A percentile compares a stretch with the other conserved stretches of the same genome.
Evolutionary conservation across 2,888 invertebrate genomes (phyloP).

Genomic region (Tortrix viridana): DNA sequence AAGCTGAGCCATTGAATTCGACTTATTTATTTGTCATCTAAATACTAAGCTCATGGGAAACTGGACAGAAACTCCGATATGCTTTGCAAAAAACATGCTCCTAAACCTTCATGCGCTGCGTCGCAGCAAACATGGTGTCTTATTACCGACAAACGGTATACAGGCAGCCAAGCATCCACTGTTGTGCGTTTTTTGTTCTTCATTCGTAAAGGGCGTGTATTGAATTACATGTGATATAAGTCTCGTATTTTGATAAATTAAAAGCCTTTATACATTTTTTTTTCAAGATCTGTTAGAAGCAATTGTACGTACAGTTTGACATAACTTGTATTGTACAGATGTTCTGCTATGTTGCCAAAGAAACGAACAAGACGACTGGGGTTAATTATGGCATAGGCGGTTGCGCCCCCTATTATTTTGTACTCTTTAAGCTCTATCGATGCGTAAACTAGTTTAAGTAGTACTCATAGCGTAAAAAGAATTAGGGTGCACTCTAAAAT

Average conservation of each 20-base stretch:
- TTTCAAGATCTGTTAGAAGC: too few relatives aligned
- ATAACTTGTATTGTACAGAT: too few relatives aligned
- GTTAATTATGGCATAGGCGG: too few relatives aligned
- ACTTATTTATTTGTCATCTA: background rate
- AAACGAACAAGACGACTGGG: too few relatives aligned
- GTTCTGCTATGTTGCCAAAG: too few relatives aligned
- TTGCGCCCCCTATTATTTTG: too few relatives aligned
- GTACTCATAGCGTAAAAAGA: too few relatives aligned
- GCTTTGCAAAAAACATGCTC: background rate
- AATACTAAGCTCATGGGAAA: background rate
- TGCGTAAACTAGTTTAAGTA: too few relatives aligned
- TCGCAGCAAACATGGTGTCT: slow-evolving; percentile 19
- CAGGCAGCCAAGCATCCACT: slow-evolving; percentile 27
- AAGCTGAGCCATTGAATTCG: background rate
- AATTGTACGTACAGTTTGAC: too few relatives aligned
- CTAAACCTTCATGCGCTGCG: background rate
- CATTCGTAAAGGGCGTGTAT: slow-evolving; percentile 15
- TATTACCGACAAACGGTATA: slow-evolving; percentile 16
- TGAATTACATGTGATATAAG: slow-evolving; percentile 22
- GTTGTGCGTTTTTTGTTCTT: slow-evolving; percentile 20
- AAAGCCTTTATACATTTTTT: slow-evolving; percentile 2
- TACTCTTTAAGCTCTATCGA: too few relatives aligned
- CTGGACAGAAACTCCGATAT: background rate
- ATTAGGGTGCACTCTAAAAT: too few relatives aligned
- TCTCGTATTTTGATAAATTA: slow-evolving; percentile 11